Evolutionary conservation across 2,113 vertebrate genomes (phyloP).

Genomic region (Ginglymostoma cirratum): DNA sequence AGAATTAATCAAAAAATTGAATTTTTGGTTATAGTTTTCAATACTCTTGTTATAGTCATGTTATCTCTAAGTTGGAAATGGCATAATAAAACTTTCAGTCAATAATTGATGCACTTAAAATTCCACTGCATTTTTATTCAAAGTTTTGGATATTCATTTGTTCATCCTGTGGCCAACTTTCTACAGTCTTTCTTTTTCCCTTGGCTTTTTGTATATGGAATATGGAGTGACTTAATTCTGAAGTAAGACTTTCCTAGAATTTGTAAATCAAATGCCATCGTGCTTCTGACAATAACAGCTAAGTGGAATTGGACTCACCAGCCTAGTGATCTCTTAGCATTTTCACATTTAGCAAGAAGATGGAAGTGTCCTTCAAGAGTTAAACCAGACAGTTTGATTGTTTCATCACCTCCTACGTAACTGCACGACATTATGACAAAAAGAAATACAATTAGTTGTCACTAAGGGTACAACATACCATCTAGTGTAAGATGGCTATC

Average conservation of each 20-base stretch:
- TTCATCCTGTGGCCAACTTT: background rate
- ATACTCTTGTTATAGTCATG: background rate
- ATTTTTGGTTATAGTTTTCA: background rate
- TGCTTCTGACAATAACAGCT: background rate
- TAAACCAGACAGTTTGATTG: background rate
- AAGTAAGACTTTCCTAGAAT: background rate
- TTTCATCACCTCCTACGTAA: background rate
- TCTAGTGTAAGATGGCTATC: background rate
- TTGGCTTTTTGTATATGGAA: background rate
- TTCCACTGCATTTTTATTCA: background rate
- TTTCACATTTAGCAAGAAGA: background rate
- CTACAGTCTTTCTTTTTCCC: background rate
- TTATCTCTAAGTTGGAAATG: background rate
- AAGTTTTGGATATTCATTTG: background rate
- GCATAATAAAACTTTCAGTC: background rate
- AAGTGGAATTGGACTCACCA: background rate
- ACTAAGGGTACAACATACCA: background rate
- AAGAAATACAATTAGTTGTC: background rate
- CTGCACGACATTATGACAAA: background rate
- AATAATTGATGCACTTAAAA: background rate
- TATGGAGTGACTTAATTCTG: background rate
- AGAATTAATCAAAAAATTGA: background rate
- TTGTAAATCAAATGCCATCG: background rate
- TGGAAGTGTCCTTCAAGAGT: background rate
- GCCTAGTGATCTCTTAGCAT: background rate